Evolutionary conservation across 2,113 vertebrate species (phyloP), one percentile per base, ranked within the genome.

Genomic region (Eonycteris spelaea): DNA sequence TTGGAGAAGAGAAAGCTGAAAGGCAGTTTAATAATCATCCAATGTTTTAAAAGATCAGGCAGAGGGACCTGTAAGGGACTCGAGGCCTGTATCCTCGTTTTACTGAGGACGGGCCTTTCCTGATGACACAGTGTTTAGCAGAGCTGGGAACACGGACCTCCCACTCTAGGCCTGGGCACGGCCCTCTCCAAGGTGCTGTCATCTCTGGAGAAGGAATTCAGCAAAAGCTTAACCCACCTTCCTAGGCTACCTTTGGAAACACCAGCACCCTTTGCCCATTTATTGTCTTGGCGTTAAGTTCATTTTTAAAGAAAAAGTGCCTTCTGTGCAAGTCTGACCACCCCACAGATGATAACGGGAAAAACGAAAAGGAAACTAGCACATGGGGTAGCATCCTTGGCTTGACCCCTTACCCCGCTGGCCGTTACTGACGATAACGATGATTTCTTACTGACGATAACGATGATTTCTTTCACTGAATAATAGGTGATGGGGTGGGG

Each of bases 91-190:
- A 48, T 8, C 24, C 6, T 67, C 26, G 7, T 28, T 75, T 90
- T 59, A 3, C 48, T n/a, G 48, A n/a, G 38, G 59, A 77, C 13
- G 6, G n/a, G 22, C 16, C 24, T 80, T 77, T 15, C 24, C 13
- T 65, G 13, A 5, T 45, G 24, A 51, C 13, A 24, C 33, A 22
- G 15, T 70, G 19, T 9, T 15, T 15, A 90, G 45, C 33, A 9
- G 11, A 3, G 14, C 40, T 35, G 11, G 11, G 67, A 51, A 43
- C 16, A 24, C 59, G 45, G 26, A 30, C 24, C 5, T 53, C 45
- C 38, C 9, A 15, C 24, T 7, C 15, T 4, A 22, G 28, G 13
- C 45, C 18, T 6, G 16, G 30, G 12, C 0, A 0, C 4, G 5
- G 28, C 15, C 10, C 57, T 90, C 40, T 53, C 24, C 43, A 40